Evolutionary conservation across 2,113 vertebrate genomes (phyloP), one percentile per base, ranked within the genome.

Genomic region (Jaculus jaculus): DNA sequence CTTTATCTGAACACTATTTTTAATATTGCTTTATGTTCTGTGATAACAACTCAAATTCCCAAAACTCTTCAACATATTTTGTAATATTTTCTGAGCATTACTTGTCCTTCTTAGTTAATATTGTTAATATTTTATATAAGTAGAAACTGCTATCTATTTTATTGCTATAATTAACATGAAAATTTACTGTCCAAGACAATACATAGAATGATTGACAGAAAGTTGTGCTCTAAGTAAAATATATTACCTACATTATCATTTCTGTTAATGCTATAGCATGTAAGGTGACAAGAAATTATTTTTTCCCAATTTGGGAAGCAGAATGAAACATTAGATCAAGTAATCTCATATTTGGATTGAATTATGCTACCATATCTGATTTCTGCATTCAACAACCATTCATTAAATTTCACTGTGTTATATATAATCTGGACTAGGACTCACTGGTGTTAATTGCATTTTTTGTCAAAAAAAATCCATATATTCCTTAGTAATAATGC

Each of bases 81-180:
- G 32, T 72, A 24, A 79, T 85, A 26, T 30, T 86, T 83, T 80
- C 26, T 90, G 72, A 77, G 20, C 1, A 89, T 79, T 84, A 1
- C 2, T 89, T 5, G 10, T 34, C 11, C n/a, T 1, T 89, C 68
- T 66, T 30, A 72, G 1, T 80, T 96, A 42, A 61, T 3, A 17
- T 42, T 74, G 84, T 82, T 66, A 93, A 39, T 12, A 77, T 89
- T 60, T 95, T 39, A 60, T 42, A 65, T n/a, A 89, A 71, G 17
- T 34, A 60, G 7, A 80, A 65, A 61, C 26, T 71, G 37, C 74
- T 16, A 23, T 23, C 66, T 74, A 42, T 61, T 47, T 51, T 54
- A 54, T 74, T 63, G 54, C 5, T 73, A 4, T 66, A 86, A 72
- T 16, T 34, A 88, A 69, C 4, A 72, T 69, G 30, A 81, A 73